Evolutionary conservation across 1,140 invertebrate species (phyloP).

Genomic region (Drosophila nannoptera): DNA sequence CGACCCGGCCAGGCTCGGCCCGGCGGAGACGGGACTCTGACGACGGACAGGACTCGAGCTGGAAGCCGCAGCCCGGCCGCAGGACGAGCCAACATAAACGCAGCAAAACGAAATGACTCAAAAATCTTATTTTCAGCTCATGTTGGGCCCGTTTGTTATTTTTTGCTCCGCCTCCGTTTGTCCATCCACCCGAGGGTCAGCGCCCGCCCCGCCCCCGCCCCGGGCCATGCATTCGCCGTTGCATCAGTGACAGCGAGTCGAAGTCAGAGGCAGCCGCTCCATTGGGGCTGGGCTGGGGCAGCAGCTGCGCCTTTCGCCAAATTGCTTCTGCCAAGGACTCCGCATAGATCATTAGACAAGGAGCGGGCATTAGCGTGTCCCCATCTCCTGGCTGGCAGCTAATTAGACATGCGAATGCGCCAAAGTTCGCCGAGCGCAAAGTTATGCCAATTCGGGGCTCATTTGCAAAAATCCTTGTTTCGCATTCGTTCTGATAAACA

Average conservation of each 20-base stretch:
- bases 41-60: constrained; percentile 34
- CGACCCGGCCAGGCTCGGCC: not conserved
- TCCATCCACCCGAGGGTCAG: constrained; percentile 26
- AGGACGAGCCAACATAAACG: constrained; percentile 60
- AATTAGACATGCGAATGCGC: constrained; percentile 58
- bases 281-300: too few relatives aligned
- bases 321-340: not conserved
- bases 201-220: too few relatives aligned
- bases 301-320: constrained; percentile 32
- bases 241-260: too few relatives aligned
- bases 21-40: constrained; percentile 1
- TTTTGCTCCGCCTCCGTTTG: constrained; percentile 51
- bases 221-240: too few relatives aligned
- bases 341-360: constrained; percentile 3
- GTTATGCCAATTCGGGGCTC: constrained; percentile 70
- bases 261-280: constrained; percentile 71
- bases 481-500: constrained; percentile 68
- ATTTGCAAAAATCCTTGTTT: constrained; percentile 64
- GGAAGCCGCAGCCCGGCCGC: not conserved
- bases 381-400: constrained; percentile 33
- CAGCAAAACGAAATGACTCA: constrained; percentile 77
- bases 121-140: constrained; percentile 78
- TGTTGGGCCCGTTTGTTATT: constrained; percentile 76
- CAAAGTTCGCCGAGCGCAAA: constrained; percentile 37
- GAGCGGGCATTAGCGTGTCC: constrained; percentile 25